Evolutionary conservation across 2,797 vertebrate species (phyloP).

Genomic region (Moxostoma hubbsi): DNA sequence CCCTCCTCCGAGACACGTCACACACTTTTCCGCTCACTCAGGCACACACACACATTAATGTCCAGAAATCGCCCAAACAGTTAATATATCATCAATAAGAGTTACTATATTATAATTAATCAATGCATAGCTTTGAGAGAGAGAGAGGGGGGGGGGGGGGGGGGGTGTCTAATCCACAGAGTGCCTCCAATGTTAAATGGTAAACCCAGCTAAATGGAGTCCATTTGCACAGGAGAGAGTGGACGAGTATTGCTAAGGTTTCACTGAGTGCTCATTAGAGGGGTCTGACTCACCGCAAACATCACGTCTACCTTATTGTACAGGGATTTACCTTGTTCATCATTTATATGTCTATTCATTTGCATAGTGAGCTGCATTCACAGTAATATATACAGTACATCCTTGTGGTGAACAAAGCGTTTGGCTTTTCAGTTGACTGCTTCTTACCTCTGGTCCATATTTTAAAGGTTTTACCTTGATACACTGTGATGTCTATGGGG

Average conservation of each 20-base stretch:
- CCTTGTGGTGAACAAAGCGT: background rate
- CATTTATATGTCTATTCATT: slow-evolving; percentile 14
- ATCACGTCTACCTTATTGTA: background rate
- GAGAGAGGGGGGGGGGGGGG: no score
- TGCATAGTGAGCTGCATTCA: background rate
- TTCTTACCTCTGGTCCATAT: background rate
- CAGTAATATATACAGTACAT: background rate
- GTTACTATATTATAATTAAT: slow-evolving; percentile 73
- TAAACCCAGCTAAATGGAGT: slow-evolving; percentile 18
- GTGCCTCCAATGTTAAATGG: slow-evolving; percentile 11
- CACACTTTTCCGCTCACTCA: background rate
- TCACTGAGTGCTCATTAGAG: slow-evolving; percentile 21
- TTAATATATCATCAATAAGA: slow-evolving; percentile 32
- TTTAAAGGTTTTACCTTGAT: background rate
- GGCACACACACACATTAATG: background rate
- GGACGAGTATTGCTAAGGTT: background rate
- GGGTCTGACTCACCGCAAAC: background rate
- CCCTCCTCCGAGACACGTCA: slow-evolving; percentile 1
- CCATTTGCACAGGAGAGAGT: slow-evolving; percentile 1
- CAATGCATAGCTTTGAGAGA: slow-evolving; percentile 17
- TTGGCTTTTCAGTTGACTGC: background rate
- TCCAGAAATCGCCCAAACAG: slow-evolving; percentile 63
- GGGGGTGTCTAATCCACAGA: slow-evolving; percentile 6
- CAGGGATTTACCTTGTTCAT: slow-evolving; percentile 7
- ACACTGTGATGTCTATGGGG: slow-evolving; percentile 1